Percentiles rank a stretch among this genome's conserved stretches.
Evolutionary conservation across 2,113 vertebrate species (phyloP).

Genomic region (Mustelus asterias): DNA sequence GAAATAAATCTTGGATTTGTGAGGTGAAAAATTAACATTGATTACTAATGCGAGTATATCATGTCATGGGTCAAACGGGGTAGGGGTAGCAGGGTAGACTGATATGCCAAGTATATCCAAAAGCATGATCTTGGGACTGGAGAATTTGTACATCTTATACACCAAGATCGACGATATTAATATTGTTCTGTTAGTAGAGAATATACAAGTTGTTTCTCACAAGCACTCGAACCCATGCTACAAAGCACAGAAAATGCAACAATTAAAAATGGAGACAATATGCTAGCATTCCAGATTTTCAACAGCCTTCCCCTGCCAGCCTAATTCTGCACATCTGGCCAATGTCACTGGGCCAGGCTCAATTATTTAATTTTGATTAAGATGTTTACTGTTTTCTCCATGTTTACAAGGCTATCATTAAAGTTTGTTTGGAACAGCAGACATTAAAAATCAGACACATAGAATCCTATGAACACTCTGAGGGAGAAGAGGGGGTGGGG

Average conservation of each 20-base stretch:
- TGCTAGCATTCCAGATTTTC: neutral
- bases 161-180: neutral
- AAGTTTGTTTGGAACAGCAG: constrained; percentile 6
- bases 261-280: neutral
- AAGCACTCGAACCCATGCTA: neutral
- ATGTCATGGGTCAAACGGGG: no score
- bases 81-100: neutral
- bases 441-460: neutral
- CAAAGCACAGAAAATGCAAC: neutral
- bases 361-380: constrained; percentile 30
- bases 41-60: neutral
- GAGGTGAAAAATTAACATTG: neutral
- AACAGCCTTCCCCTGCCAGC: neutral
- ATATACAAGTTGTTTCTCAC: neutral
- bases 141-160: neutral
- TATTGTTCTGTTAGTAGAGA: neutral
- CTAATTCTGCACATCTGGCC: constrained; percentile 33
- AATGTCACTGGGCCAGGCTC: neutral
- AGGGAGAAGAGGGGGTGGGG: neutral
- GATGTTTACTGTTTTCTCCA: constrained; percentile 33
- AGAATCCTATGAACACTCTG: neutral
- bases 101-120: neutral
- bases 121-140: neutral
- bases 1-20: neutral
- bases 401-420: constrained; percentile 26